Percentiles rank a stretch among this genome's conserved stretches.
These are phyloP conservation scores for Bembecia ichneumoniformis DNA, from an alignment of 2,888 invertebrate genomes.

Conservation along the genomic window DNA sequence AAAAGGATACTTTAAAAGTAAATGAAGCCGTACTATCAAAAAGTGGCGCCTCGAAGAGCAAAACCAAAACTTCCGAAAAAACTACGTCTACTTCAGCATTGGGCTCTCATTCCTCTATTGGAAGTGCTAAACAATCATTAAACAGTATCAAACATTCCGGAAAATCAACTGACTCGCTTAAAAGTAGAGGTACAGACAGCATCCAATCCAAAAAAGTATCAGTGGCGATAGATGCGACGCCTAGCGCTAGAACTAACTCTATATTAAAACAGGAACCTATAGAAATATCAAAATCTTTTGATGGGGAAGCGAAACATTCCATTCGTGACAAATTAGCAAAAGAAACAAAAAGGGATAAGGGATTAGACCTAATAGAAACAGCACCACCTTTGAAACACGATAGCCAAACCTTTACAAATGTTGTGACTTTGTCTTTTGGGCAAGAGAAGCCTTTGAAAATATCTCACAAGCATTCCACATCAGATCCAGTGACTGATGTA, in stretches of 20 bases:
- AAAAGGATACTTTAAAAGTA: slow-evolving; percentile 28
- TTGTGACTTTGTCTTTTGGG: slow-evolving; percentile 44
- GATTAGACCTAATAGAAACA: slow-evolving; percentile 14
- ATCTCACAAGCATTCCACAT: slow-evolving; percentile 76
- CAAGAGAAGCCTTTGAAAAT: slow-evolving; percentile 58
- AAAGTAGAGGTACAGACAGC: slow-evolving; percentile 52
- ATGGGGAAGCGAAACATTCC: slow-evolving; percentile 49
- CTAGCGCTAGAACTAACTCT: slow-evolving; percentile 79
- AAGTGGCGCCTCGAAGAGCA: slow-evolving; percentile 27
- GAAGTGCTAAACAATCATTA: slow-evolving; percentile 43
- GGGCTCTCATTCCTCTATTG: slow-evolving; percentile 55
- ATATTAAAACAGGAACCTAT: slow-evolving; percentile 83
- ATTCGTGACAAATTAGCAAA: slow-evolving; percentile 40
- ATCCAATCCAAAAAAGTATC: slow-evolving; percentile 78
- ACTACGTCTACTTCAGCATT: slow-evolving; percentile 61
- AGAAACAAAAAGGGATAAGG: slow-evolving; percentile 56
- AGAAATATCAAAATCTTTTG: slow-evolving; percentile 78
- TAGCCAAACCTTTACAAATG: slow-evolving; percentile 45
- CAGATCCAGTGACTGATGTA: slow-evolving; percentile 77
- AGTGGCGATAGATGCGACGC: slow-evolving; percentile 85
- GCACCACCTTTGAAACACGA: slow-evolving; percentile 15
- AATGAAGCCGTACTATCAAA: slow-evolving; percentile 24
- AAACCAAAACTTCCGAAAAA: slow-evolving; percentile 57
- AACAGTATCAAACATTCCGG: slow-evolving; percentile 30
- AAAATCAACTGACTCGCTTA: slow-evolving; percentile 61